Conservation (phyloP, 2,113 vertebrate species). For the Sander vitreus region DNA sequence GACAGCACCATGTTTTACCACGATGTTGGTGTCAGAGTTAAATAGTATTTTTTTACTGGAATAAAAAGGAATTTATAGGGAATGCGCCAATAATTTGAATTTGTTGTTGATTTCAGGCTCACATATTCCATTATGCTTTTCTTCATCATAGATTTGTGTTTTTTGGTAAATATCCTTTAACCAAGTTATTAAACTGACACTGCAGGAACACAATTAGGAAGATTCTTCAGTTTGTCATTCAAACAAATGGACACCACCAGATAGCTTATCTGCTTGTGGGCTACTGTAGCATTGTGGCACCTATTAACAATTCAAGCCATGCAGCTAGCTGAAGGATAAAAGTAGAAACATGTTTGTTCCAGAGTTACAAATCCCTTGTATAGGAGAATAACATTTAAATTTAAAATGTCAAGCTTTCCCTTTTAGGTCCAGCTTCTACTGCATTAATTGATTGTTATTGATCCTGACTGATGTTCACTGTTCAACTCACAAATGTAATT, state of each 20-base stretch:
- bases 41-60: conserved; percentile 21
- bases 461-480: conserved; percentile 78
- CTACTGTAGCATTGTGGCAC: not conserved
- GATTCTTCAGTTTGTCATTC: not conserved
- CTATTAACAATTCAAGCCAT: conserved; percentile 43
- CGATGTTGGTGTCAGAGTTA: conserved; percentile 9
- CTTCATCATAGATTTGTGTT: not conserved
- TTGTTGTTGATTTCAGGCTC: not conserved
- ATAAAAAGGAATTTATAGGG: conserved; percentile 15
- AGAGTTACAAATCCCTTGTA: conserved; percentile 36
- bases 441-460: conserved; percentile 76
- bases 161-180: not conserved
- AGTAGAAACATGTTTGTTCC: not conserved
- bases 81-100: not conserved
- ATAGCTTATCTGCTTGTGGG: not conserved
- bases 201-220: not conserved
- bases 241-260: conserved; percentile 14
- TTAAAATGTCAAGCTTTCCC: conserved; percentile 72
- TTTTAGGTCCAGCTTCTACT: conserved; percentile 54
- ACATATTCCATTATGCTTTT: not conserved
- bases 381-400: conserved; percentile 67
- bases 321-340: conserved; percentile 15
- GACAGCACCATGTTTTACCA: conserved; percentile 8
- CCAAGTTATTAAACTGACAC: not conserved
- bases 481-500: conserved; percentile 74